phyloP scores from a whole-genome alignment of 2,888 invertebrate species.

The Anarsia innoxiella region DNA sequence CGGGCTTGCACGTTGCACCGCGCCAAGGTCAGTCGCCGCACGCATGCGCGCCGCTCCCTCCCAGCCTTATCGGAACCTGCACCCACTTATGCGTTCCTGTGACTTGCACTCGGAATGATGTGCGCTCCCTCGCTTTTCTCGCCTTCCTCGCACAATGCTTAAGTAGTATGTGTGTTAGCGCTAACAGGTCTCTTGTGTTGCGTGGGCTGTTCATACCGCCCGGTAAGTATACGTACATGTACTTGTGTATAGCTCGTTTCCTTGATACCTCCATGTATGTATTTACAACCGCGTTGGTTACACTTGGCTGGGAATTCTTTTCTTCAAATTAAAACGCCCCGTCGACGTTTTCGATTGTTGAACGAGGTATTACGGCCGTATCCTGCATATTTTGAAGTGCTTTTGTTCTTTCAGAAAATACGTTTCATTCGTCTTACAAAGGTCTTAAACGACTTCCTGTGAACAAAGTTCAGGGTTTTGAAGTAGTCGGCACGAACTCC shows the following conservation, averaged over 20 bases:
- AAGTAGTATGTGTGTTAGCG: slow-evolving; percentile 2
- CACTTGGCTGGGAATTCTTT: not conserved
- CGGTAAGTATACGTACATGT: too few relatives aligned
- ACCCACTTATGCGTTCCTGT: slow-evolving; percentile 50
- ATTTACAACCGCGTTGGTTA: not conserved
- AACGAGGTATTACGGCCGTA: too few relatives aligned
- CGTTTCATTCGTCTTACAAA: not conserved
- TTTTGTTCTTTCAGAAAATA: too few relatives aligned
- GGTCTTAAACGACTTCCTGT: not conserved
- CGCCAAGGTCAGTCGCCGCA: slow-evolving; percentile 68
- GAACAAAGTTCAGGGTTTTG: slow-evolving; percentile 11
- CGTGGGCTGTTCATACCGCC: not conserved
- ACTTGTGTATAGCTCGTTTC: not conserved
- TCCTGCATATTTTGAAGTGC: too few relatives aligned
- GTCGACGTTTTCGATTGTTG: too few relatives aligned
- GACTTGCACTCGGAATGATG: slow-evolving; percentile 45
- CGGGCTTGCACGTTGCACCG: slow-evolving; percentile 68
- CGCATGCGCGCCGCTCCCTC: slow-evolving; percentile 57
- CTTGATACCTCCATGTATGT: not conserved
- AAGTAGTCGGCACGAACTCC: slow-evolving; percentile 28
- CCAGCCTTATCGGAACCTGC: slow-evolving; percentile 36
- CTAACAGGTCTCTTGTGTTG: slow-evolving; percentile 6
- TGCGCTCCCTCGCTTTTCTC: slow-evolving; percentile 28
- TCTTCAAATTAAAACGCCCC: not conserved
- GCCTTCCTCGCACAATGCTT: slow-evolving; percentile 11